Base-by-base conservation (phyloP, 2,888 invertebrate species). In the Malachius bipustulatus region DNA sequence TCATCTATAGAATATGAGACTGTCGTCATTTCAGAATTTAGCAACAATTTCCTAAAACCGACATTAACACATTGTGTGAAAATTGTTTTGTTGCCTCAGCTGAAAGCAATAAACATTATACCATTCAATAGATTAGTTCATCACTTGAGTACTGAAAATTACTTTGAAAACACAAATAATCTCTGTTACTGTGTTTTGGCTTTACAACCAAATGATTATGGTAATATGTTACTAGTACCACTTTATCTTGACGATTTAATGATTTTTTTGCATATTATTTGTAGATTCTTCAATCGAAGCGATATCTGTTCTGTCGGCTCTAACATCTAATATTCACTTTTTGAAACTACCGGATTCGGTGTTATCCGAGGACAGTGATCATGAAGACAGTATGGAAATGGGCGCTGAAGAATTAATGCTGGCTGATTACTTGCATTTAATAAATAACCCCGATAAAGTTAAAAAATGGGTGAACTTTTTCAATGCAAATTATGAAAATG, bases 141-240 rank as follows among this genome's bases (percentile, higher is more conserved):
- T 26, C 57, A 59, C 42, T 47, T 64, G 38, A 58, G 57, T 42
- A 46, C 51, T 32, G 52, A 49, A 35, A 52, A 49, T 40, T 49
- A 55, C 39, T 69, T 69, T 37, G 57, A 59, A 30, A 63, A 60
- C 32, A 67, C 67, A 34, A 66, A 67, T 38, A 59, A 52, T 70
- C 59, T 84, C 35, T 64, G 83, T 31, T 78, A 79, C 56, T 73
- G 77, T 32, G 66, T 83, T 19, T 62, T 85, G 12, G 66, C 70
- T 1, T 59, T 84, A 40, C 81, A 79, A 58, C 76, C 78, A 14
- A 60, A 65, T 32, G 67, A 70, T 48, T 73, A 74, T 54, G 71
- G 82, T 82, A 62, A 71, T 71, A 60, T 10, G 6, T 28, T 28
- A 10, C 6, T 28, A 28, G 8, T n/a, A 28, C 8, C 12, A 28